A percentile compares a stretch with the other conserved stretches of the same genome.
phyloP scores from a whole-genome alignment of 2,888 invertebrate genomes.

The Bembecia ichneumoniformis region DNA sequence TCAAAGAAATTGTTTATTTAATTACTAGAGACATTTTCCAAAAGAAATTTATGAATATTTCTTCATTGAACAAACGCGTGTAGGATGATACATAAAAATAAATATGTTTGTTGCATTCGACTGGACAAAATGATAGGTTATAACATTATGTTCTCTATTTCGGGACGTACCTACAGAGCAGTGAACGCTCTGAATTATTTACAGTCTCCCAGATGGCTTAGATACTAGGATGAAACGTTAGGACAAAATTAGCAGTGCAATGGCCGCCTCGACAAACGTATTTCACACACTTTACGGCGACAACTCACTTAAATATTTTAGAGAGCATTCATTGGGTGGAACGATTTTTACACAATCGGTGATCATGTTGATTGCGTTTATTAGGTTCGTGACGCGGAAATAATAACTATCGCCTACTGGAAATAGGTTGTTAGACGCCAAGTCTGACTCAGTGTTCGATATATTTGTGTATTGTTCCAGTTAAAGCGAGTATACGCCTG shows the following conservation, averaged over 20 bases:
- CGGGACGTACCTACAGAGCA: conserved; percentile 5
- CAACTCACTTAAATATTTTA: conserved; percentile 4
- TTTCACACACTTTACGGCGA: conserved; percentile 43
- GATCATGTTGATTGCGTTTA: conserved; percentile 21
- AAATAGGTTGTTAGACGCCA: conserved; percentile 22
- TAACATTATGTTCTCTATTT: not conserved
- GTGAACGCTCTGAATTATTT: conserved; percentile 26
- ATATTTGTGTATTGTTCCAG: no score
- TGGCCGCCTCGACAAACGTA: conserved; percentile 32
- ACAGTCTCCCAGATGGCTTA: conserved; percentile 22
- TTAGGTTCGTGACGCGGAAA: conserved; percentile 32
- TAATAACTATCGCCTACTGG: conserved; percentile 22
- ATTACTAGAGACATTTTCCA: not conserved
- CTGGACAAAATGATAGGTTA: not conserved
- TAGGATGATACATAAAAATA: not conserved
- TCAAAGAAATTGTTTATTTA: not conserved
- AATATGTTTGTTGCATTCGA: not conserved
- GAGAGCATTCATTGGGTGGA: not conserved
- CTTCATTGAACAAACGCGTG: not conserved
- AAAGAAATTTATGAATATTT: conserved; percentile 2
- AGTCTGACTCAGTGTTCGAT: conserved; percentile 13
- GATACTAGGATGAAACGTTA: conserved; percentile 35
- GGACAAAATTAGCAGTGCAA: conserved; percentile 44
- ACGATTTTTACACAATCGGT: conserved; percentile 26
- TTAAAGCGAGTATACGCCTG: no score